Percentiles rank a stretch among this genome's conserved stretches.
Conservation (phyloP, 2,797 vertebrate genomes). For the Ceyx erithaca region DNA sequence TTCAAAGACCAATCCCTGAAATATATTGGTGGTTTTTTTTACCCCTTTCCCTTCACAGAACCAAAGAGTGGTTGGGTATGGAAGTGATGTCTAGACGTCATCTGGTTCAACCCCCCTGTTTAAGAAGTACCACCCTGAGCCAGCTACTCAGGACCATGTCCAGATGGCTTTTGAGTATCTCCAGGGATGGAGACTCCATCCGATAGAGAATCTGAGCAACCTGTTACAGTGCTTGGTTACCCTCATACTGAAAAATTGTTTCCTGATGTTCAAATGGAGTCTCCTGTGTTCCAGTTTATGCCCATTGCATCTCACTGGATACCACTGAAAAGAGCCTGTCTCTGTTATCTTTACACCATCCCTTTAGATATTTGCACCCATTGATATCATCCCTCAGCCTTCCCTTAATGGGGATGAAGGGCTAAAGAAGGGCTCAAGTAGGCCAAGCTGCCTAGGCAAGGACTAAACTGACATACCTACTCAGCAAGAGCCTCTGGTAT, state of each 20-base stretch:
- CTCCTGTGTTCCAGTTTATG: neutral
- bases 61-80: neutral
- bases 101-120: neutral
- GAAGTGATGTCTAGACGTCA: neutral
- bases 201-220: neutral
- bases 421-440: neutral
- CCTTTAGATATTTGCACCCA: neutral
- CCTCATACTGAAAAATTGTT: neutral
- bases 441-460: neutral
- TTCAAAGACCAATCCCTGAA: neutral
- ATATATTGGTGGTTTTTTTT: neutral
- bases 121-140: neutral
- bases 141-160: neutral
- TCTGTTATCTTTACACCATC: neutral
- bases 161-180: neutral
- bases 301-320: neutral
- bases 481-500: neutral
- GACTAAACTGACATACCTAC: neutral
- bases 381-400: neutral
- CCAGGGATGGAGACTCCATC: neutral
- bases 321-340: neutral
- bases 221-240: neutral
- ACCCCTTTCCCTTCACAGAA: neutral
- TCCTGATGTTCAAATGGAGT: neutral
- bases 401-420: fast-evolving